Evolutionary conservation across 2,888 invertebrate genomes (phyloP).

Genomic region (Cantharis rufa): DNA sequence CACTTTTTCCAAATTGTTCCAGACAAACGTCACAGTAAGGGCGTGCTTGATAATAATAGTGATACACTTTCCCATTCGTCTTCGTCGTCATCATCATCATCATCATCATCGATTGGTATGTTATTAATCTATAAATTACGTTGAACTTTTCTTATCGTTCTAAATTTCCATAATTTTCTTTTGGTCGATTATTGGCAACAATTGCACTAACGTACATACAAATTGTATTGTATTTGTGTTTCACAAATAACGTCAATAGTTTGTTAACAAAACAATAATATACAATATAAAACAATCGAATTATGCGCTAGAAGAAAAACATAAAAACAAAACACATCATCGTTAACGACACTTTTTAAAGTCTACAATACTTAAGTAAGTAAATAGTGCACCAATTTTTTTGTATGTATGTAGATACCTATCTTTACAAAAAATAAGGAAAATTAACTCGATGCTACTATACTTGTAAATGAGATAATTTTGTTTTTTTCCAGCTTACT

Average conservation of each 20-base stretch:
- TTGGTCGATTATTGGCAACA: slow-evolving; percentile 19
- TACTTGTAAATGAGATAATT: slow-evolving; percentile 17
- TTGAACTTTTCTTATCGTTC: slow-evolving; percentile 9
- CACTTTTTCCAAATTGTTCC: slow-evolving; percentile 20
- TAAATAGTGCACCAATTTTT: not conserved
- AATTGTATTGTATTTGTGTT: slow-evolving; percentile 28
- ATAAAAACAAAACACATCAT: slow-evolving; percentile 8
- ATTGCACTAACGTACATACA: slow-evolving; percentile 28
- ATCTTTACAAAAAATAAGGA: not conserved
- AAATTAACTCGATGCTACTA: slow-evolving; percentile 10
- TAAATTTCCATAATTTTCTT: slow-evolving; percentile 14
- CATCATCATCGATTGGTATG: not conserved
- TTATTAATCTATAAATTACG: not conserved
- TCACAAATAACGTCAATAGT: slow-evolving; percentile 22
- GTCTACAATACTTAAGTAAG: not conserved
- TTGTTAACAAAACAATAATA: slow-evolving; percentile 24
- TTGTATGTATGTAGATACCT: not conserved
- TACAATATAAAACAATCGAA: slow-evolving; percentile 8
- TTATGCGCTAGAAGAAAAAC: slow-evolving; percentile 10
- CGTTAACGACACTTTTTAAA: not conserved
- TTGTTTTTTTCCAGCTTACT: slow-evolving; percentile 27
- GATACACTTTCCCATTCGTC: slow-evolving; percentile 28
- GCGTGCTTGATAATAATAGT: slow-evolving; percentile 20
- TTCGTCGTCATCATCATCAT: not conserved
- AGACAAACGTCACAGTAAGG: slow-evolving; percentile 17